Conservation (phyloP, 2,888 invertebrate species). For the Hyposoter didymator region DNA sequence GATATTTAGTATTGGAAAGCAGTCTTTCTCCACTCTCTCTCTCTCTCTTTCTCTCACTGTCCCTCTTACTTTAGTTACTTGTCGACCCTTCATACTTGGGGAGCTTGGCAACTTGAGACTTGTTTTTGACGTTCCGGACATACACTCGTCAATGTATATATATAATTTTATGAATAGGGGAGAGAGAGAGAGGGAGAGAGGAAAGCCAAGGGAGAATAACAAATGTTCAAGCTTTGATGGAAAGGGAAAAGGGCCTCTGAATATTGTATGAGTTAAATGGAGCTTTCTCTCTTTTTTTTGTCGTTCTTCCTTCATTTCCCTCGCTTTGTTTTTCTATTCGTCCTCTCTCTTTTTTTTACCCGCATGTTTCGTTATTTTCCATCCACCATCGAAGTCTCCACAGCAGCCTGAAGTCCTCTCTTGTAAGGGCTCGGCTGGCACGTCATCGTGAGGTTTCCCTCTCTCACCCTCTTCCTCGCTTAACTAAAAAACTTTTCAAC, state of each 20-base stretch:
- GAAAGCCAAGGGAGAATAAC: neutral
- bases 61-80: conserved; percentile 27
- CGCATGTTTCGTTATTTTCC: conserved; percentile 4
- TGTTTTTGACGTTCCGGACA: conserved; percentile 69
- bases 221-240: conserved; percentile 68
- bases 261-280: conserved; percentile 75
- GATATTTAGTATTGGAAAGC: conserved; percentile 54
- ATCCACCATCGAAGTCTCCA: conserved; percentile 7
- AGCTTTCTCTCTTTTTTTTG: conserved; percentile 30
- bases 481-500: conserved; percentile 27
- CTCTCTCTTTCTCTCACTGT: conserved; percentile 9
- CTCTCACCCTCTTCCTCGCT: neutral
- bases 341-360: neutral
- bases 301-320: conserved; percentile 11
- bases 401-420: conserved; percentile 9
- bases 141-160: conserved; percentile 17
- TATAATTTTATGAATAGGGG: neutral
- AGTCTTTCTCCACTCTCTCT: conserved; percentile 15
- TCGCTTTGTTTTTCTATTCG: conserved; percentile 7
- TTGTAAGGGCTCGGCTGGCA: conserved; percentile 27
- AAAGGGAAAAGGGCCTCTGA: conserved; percentile 75
- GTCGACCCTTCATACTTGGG: conserved; percentile 59
- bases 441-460: conserved; percentile 43
- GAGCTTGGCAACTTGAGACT: conserved; percentile 63
- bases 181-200: neutral